phyloP scores from a whole-genome alignment of 2,113 vertebrate species.

The Mus spicilegus region DNA sequence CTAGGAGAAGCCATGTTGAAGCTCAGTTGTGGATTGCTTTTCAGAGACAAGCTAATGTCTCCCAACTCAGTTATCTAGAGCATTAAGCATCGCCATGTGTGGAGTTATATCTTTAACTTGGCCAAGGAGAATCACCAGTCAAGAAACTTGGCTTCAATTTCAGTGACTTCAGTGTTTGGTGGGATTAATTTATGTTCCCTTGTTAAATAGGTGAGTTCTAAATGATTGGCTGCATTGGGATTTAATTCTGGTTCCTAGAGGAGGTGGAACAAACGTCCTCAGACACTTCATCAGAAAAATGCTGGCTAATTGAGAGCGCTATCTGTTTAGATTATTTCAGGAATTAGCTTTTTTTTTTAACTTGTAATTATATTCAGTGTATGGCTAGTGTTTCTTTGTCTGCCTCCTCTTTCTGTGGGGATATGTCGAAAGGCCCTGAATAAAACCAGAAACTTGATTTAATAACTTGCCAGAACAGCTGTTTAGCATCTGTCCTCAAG shows the following conservation, averaged over 20 bases:
- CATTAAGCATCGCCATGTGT: slow-evolving; percentile 11
- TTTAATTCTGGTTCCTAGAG: slow-evolving; percentile 75
- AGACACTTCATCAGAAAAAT: slow-evolving; percentile 58
- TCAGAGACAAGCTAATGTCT: neutral
- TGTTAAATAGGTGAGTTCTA: slow-evolving; percentile 76
- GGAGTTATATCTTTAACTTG: neutral
- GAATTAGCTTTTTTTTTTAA: slow-evolving; percentile 12
- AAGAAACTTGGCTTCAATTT: slow-evolving; percentile 75
- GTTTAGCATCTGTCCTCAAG: slow-evolving; percentile 72
- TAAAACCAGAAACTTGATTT: slow-evolving; percentile 67
- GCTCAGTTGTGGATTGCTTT: neutral
- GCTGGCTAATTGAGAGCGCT: slow-evolving; percentile 12
- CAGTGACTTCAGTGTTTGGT: slow-evolving; percentile 42
- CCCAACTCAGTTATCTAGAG: neutral
- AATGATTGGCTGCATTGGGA: slow-evolving; percentile 72
- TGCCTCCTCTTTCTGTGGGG: neutral
- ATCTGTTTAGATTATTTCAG: slow-evolving; percentile 50
- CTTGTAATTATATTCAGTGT: slow-evolving; percentile 56
- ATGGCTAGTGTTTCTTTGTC: slow-evolving; percentile 50
- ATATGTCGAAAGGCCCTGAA: slow-evolving; percentile 61
- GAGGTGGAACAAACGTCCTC: slow-evolving; percentile 35
- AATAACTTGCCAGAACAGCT: slow-evolving; percentile 72
- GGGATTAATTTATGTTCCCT: slow-evolving; percentile 46
- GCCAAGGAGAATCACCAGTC: slow-evolving; percentile 49
- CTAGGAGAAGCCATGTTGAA: neutral